These are phyloP conservation scores for Rhabdornis inornatus DNA, from an alignment of 2,113 vertebrate genomes.

Conservation along the genomic window DNA sequence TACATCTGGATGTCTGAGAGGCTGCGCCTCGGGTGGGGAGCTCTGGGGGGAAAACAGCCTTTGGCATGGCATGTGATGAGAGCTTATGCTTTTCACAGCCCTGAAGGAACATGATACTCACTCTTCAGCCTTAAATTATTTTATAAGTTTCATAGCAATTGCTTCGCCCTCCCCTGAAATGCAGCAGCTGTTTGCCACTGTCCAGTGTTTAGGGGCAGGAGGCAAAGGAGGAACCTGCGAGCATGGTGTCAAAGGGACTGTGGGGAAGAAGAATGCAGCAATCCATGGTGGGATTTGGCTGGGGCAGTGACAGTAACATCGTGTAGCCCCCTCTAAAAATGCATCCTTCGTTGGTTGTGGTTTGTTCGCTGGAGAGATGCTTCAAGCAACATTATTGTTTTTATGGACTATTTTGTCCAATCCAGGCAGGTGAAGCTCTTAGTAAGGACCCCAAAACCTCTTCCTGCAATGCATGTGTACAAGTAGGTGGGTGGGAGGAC, in stretches of 20 bases:
- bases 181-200: slow-evolving; percentile 32
- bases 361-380: neutral
- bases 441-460: neutral
- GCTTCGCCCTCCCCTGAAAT: slow-evolving; percentile 36
- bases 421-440: neutral
- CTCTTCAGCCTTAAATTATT: slow-evolving; percentile 41
- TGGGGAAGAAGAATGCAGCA: neutral
- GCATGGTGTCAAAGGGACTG: neutral
- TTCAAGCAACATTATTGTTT: neutral
- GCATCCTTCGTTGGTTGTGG: neutral
- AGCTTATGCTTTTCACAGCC: neutral
- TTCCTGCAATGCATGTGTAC: neutral
- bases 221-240: neutral
- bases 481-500: neutral
- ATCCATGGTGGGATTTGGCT: neutral
- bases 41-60: neutral
- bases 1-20: neutral
- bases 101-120: neutral
- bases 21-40: neutral
- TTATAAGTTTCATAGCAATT: slow-evolving; percentile 44
- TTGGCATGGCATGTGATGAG: neutral
- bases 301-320: neutral
- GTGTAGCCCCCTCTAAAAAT: neutral
- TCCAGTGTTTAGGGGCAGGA: neutral
- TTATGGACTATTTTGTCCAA: neutral